These are phyloP conservation scores for Dolichallabes microphthalmus DNA, from an alignment of 2,113 vertebrate genomes.

Conservation along the genomic window DNA sequence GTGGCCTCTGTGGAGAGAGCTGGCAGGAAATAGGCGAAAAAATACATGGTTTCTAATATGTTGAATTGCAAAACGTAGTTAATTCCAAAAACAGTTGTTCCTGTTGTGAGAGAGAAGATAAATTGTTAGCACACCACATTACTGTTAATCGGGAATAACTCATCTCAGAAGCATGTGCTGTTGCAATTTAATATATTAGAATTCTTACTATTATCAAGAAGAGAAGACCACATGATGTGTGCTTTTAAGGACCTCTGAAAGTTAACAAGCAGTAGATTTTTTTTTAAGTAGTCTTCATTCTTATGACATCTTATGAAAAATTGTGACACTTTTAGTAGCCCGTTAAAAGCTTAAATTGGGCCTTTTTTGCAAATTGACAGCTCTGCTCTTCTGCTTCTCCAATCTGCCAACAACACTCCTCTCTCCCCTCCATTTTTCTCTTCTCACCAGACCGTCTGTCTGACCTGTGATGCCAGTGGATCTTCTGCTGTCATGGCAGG, in stretches of 20 bases:
- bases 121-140: not conserved
- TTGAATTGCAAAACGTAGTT: no score
- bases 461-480: constrained; percentile 33
- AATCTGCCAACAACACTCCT: not conserved
- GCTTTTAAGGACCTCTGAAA: not conserved
- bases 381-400: constrained; percentile 3
- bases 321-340: not conserved
- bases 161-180: not conserved
- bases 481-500: constrained; percentile 43
- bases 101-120: no score
- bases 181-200: not conserved
- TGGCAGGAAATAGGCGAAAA: not conserved
- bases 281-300: not conserved
- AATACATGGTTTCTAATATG: no score
- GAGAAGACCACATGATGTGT: not conserved
- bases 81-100: no score
- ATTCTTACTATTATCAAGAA: not conserved
- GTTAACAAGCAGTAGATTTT: not conserved
- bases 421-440: constrained; percentile 10
- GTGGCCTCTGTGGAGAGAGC: not conserved
- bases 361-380: not conserved
- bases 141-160: not conserved
- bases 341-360: not conserved
- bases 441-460: constrained; percentile 23
- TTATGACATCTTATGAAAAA: not conserved